Evolutionary conservation across 2,113 vertebrate genomes (phyloP).

Genomic region (Petromus typicus): DNA sequence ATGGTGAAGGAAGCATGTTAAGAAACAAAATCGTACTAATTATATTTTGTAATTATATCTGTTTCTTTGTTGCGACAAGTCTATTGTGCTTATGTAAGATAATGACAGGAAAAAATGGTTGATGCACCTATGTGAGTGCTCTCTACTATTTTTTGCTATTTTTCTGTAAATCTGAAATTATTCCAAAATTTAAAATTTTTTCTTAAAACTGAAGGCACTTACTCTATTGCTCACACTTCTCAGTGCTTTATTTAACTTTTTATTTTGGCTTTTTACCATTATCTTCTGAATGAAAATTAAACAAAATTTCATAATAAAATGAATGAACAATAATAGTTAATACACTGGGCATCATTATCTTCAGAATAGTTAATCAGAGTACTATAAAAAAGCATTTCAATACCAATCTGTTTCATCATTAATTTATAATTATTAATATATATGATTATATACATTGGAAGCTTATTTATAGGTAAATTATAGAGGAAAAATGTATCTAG

Average conservation of each 20-base stretch:
- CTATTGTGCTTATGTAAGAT: not conserved
- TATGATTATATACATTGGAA: not conserved
- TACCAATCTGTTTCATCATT: not conserved
- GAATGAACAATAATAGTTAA: not conserved
- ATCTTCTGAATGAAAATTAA: not conserved
- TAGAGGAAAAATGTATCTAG: not conserved
- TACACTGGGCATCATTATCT: not conserved
- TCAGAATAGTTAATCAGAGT: not conserved
- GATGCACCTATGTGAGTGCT: fast-evolving
- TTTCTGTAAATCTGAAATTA: not conserved
- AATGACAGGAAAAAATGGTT: no score
- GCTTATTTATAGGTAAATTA: not conserved
- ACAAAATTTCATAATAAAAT: not conserved
- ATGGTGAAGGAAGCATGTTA: not conserved
- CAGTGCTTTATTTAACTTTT: not conserved
- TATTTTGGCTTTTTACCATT: not conserved
- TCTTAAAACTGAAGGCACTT: not conserved
- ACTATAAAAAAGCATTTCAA: not conserved
- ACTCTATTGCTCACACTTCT: not conserved
- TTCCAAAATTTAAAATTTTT: not conserved
- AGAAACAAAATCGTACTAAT: not conserved
- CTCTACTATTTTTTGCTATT: not conserved
- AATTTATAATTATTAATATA: not conserved
- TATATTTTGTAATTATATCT: not conserved
- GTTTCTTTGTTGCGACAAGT: not conserved